Evolutionary conservation across 1,140 invertebrate genomes (phyloP).

Genomic region (Pseudoatta argentina): DNA sequence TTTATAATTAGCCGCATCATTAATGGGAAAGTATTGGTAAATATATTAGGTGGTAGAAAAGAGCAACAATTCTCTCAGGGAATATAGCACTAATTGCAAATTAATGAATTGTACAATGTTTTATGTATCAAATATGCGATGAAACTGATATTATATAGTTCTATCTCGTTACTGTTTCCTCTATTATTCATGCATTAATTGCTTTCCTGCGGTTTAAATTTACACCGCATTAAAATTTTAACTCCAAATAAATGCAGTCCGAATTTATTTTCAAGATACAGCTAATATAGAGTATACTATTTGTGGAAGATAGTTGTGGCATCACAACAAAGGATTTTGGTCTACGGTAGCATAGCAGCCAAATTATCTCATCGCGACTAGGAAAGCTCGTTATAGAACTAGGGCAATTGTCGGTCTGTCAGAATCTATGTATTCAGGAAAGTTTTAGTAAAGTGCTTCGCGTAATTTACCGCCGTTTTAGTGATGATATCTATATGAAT

Average conservation of each 20-base stretch:
- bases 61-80: not conserved
- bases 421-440: slow-evolving; percentile 51
- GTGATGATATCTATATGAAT: slow-evolving; percentile 48
- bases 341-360: slow-evolving; percentile 25
- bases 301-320: slow-evolving; percentile 29
- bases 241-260: not conserved
- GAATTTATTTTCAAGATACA: not conserved
- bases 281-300: not conserved
- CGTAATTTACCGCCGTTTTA: slow-evolving; percentile 43
- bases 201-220: not conserved
- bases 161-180: not conserved
- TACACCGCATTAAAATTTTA: no score
- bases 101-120: slow-evolving; percentile 3
- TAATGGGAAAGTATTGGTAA: slow-evolving; percentile 47
- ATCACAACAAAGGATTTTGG: slow-evolving; percentile 52
- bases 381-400: slow-evolving; percentile 58
- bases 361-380: slow-evolving; percentile 55
- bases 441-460: slow-evolving; percentile 54
- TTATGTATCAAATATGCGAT: not conserved
- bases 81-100: not conserved
- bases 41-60: not conserved
- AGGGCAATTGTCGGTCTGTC: slow-evolving; percentile 57
- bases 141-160: not conserved
- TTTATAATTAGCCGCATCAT: slow-evolving; percentile 65
- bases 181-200: not conserved